Percentiles rank a stretch among this genome's conserved stretches.
phyloP scores from a whole-genome alignment of 2,888 invertebrate species.

The Tricholauxania praeusta region DNA sequence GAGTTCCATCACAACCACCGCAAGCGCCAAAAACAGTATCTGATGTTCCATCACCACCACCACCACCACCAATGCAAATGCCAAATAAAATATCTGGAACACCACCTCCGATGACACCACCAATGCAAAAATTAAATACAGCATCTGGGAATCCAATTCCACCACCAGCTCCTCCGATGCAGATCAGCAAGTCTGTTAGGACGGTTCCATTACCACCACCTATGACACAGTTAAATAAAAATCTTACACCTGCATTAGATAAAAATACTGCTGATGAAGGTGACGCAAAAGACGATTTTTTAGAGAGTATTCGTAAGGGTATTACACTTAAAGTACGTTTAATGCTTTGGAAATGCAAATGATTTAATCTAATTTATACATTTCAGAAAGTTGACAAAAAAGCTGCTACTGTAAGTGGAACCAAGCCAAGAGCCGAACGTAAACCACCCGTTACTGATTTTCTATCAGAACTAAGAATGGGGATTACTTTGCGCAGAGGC shows the following conservation, averaged over 20 bases:
- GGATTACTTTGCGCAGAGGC: conserved; percentile 53
- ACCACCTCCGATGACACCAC: conserved; percentile 9
- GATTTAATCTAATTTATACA: background rate
- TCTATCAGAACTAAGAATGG: conserved; percentile 56
- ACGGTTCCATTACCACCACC: background rate
- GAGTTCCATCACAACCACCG: conserved; percentile 44
- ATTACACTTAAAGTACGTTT: conserved; percentile 55
- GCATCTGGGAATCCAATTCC: background rate
- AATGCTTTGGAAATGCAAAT: background rate
- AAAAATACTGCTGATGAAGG: conserved; percentile 44
- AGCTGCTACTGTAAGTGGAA: conserved; percentile 58
- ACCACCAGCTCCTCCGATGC: background rate
- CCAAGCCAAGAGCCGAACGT: conserved; percentile 53
- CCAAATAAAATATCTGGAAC: background rate
- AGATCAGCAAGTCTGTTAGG: background rate
- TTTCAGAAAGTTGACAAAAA: conserved; percentile 59
- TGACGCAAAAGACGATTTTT: conserved; percentile 53
- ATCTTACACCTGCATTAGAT: conserved; percentile 15
- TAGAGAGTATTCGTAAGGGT: conserved; percentile 58
- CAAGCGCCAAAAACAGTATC: conserved; percentile 13
- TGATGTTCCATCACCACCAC: conserved; percentile 39
- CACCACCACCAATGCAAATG: conserved; percentile 45
- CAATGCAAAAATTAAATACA: background rate
- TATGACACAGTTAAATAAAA: background rate
- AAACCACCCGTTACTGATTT: conserved; percentile 56